A percentile compares a stretch with the other conserved stretches of the same genome.
phyloP scores from a whole-genome alignment of 2,113 vertebrate species.

The Equus przewalskii region DNA sequence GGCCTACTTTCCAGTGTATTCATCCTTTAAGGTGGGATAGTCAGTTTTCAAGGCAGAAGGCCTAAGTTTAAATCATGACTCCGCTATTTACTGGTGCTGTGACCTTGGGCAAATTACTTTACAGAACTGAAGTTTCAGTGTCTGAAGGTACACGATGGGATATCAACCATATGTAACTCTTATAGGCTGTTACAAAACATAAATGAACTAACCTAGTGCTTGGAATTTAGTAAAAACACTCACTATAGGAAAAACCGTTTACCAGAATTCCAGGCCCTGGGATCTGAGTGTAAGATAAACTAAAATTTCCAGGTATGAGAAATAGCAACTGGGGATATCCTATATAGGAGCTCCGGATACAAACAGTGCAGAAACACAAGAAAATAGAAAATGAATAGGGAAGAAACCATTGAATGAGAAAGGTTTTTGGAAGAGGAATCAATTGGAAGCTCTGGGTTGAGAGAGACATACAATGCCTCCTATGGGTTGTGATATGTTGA shows the following conservation, averaged over 20 bases:
- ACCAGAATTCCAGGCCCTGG: background rate
- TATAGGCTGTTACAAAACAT: background rate
- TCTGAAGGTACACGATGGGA: background rate
- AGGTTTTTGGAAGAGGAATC: background rate
- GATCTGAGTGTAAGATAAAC: background rate
- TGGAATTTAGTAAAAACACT: background rate
- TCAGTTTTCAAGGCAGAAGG: background rate
- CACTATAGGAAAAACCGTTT: background rate
- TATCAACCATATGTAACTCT: background rate
- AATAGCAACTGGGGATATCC: background rate
- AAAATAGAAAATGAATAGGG: background rate
- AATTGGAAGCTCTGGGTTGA: background rate
- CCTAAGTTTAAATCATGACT: background rate
- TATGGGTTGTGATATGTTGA: background rate
- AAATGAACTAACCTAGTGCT: background rate
- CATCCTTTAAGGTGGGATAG: background rate
- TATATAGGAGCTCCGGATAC: background rate
- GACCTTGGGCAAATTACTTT: background rate
- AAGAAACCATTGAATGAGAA: background rate
- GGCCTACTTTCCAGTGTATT: background rate
- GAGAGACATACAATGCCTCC: background rate
- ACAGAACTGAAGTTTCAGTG: background rate
- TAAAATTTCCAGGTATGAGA: background rate
- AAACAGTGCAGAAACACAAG: background rate
- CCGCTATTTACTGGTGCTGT: background rate